These are phyloP conservation scores for Mimas tiliae DNA, from an alignment of 2,888 invertebrate genomes.

Conservation along the genomic window DNA sequence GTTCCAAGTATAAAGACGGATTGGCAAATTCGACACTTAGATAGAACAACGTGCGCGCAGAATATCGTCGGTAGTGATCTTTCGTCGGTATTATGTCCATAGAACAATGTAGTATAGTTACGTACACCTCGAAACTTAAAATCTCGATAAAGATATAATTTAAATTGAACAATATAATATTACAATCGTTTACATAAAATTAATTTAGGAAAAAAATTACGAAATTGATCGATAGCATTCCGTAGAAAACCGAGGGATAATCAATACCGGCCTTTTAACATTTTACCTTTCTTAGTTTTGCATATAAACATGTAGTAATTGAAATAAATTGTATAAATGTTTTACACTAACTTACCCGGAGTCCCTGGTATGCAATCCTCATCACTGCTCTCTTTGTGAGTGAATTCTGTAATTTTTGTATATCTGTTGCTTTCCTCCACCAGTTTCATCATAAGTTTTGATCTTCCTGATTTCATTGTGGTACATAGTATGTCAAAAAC, in stretches of 20 bases:
- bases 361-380: constrained; percentile 22
- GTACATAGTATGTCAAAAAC: too few species aligned
- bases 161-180: too few species aligned
- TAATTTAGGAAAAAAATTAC: too few species aligned
- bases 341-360: constrained; percentile 24
- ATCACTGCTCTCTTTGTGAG: constrained; percentile 16
- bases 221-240: too few species aligned
- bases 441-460: constrained; percentile 4
- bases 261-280: too few species aligned
- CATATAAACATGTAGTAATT: background rate
- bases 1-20: constrained; percentile 21
- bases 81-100: background rate
- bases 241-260: too few species aligned
- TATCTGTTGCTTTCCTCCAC: background rate
- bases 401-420: background rate
- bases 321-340: constrained; percentile 4
- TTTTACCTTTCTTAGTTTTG: too few species aligned
- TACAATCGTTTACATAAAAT: too few species aligned
- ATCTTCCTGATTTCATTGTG: background rate
- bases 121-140: too few species aligned
- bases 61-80: constrained; percentile 25
- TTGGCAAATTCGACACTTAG: constrained; percentile 17
- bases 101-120: too few species aligned
- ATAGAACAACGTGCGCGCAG: constrained; percentile 4
- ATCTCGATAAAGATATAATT: too few species aligned